phyloP scores from a whole-genome alignment of 2,113 vertebrate species.

The Odontophorus gujanensis region DNA sequence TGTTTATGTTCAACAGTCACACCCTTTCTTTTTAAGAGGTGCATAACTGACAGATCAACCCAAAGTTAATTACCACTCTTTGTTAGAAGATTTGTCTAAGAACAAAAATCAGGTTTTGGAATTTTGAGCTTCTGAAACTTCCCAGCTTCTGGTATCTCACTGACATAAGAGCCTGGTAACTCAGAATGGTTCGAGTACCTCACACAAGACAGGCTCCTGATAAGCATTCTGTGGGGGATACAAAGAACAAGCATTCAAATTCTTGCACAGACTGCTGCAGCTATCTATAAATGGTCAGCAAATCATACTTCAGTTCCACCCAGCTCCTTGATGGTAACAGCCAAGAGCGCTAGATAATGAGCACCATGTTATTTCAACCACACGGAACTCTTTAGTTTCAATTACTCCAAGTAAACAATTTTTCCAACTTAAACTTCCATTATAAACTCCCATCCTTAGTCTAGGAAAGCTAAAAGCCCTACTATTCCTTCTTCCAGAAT shows the following conservation, averaged over 20 bases:
- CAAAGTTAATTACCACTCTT: neutral
- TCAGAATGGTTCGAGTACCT: neutral
- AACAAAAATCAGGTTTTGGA: neutral
- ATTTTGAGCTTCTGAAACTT: neutral
- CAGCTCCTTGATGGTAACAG: neutral
- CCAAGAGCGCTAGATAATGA: neutral
- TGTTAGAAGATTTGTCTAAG: neutral
- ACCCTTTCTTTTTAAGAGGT: neutral
- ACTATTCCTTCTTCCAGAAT: neutral
- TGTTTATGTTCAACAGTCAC: neutral
- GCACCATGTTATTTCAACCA: neutral
- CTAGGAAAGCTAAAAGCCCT: neutral
- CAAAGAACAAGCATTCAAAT: neutral
- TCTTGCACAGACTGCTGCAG: neutral
- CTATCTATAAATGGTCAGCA: neutral
- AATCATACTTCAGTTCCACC: neutral
- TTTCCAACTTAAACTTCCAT: neutral
- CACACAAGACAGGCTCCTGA: neutral
- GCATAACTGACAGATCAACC: neutral
- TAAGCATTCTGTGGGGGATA: neutral
- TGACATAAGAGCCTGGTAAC: fast-evolving
- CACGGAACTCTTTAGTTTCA: neutral
- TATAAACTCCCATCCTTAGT: neutral
- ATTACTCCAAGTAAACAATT: neutral
- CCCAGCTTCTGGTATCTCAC: neutral